phyloP scores from a whole-genome alignment of 2,888 invertebrate genomes.

The Eucriotettix oculatus region DNA sequence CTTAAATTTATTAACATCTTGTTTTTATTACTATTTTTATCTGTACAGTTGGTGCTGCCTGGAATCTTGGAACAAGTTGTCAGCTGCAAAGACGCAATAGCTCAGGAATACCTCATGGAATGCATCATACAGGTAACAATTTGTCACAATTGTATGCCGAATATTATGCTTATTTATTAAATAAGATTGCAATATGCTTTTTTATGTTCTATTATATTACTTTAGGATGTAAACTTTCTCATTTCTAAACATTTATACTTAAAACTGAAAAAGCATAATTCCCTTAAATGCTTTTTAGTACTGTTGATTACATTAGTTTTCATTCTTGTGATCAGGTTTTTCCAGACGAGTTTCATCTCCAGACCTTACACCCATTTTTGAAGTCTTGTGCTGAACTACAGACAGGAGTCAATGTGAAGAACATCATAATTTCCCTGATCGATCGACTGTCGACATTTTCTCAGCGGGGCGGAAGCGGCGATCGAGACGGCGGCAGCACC shows the following conservation, averaged over 20 bases:
- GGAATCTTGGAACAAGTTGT: conserved; percentile 97
- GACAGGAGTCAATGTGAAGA: conserved; percentile 91
- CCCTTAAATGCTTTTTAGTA: too few species aligned
- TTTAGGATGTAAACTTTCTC: too few species aligned
- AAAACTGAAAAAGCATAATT: too few species aligned
- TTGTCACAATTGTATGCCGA: not conserved
- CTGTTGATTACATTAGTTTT: too few species aligned
- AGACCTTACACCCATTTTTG: conserved; percentile 85
- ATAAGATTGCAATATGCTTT: too few species aligned
- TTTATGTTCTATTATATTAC: too few species aligned
- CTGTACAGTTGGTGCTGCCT: conserved; percentile 60
- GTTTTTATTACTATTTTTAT: too few species aligned
- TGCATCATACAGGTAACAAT: conserved; percentile 79
- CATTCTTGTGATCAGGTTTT: conserved; percentile 46
- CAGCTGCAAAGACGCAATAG: conserved; percentile 93
- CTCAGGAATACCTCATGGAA: conserved; percentile 99
- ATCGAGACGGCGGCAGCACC: conserved; percentile 14
- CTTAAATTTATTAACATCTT: not conserved
- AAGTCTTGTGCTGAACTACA: conserved; percentile 95
- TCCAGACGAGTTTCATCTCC: conserved; percentile 96
- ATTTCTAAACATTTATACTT: too few species aligned
- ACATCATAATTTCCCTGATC: conserved; percentile 91
- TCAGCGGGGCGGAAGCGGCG: conserved; percentile 49
- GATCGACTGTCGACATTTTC: conserved; percentile 76
- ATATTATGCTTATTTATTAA: too few species aligned